A percentile compares a stretch with the other conserved stretches of the same genome.
Conservation (phyloP, 2,113 vertebrate species). For the Patagioenas fasciata region DNA sequence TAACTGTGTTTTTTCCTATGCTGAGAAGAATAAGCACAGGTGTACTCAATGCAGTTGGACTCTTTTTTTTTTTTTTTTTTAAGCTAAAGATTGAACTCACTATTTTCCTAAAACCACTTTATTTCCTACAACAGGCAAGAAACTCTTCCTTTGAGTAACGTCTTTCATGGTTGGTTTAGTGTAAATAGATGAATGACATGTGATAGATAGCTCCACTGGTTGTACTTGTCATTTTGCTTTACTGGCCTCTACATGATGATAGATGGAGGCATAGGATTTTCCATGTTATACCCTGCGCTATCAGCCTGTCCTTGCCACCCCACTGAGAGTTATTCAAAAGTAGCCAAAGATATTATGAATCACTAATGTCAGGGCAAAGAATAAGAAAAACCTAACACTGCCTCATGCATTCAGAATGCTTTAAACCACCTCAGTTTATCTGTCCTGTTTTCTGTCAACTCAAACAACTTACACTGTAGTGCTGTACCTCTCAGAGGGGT, state of each 20-base stretch:
- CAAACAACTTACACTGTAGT: neutral
- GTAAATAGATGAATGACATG: neutral
- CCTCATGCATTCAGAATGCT: neutral
- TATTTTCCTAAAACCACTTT: neutral
- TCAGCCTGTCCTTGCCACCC: neutral
- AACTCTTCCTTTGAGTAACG: neutral
- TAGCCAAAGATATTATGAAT: neutral
- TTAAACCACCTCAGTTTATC: neutral
- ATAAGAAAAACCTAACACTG: neutral
- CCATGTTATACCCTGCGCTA: neutral
- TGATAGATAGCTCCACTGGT: neutral
- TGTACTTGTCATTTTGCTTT: slow-evolving; percentile 3
- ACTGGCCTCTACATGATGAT: neutral
- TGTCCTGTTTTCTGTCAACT: neutral
- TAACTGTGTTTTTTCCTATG: neutral
- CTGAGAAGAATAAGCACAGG: neutral
- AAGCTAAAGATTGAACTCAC: neutral
- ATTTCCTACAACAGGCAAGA: neutral
- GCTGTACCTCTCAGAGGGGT: neutral
- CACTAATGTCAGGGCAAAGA: neutral
- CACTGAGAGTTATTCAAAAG: neutral
- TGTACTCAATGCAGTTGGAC: neutral
- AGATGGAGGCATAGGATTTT: neutral
- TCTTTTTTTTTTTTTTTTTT: neutral
- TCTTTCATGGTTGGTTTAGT: neutral